phyloP scores from a whole-genome alignment of 1,140 invertebrate genomes.

The Bombus confusus region DNA sequence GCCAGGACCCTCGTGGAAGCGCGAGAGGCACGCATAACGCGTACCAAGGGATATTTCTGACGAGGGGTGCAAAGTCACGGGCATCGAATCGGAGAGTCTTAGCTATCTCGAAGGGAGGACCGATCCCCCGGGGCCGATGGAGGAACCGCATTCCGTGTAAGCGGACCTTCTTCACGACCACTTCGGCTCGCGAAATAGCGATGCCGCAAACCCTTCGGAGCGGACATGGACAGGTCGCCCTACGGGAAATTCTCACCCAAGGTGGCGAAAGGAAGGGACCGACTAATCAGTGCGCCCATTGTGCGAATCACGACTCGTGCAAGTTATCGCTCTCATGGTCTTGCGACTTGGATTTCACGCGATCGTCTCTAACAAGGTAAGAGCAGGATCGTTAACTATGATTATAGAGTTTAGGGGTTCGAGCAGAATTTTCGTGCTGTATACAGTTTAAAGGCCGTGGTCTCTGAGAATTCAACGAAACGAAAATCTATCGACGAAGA shows the following conservation, averaged over 20 bases:
- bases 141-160: conserved; percentile 62
- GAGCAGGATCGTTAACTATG: background rate
- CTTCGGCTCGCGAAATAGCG: conserved; percentile 53
- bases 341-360: background rate
- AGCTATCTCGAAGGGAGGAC: conserved; percentile 50
- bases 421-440: background rate
- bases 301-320: conserved; percentile 24
- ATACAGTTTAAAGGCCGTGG: background rate
- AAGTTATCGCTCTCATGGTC: conserved; percentile 24
- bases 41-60: conserved; percentile 46
- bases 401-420: background rate
- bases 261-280: conserved; percentile 8
- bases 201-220: conserved; percentile 43
- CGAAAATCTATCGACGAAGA: too few relatives aligned
- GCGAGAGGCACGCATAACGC: conserved; percentile 40
- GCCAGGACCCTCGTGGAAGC: conserved; percentile 25
- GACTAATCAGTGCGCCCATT: conserved; percentile 44
- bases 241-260: conserved; percentile 28
- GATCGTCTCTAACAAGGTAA: background rate
- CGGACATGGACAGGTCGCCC: conserved; percentile 13
- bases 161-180: conserved; percentile 52
- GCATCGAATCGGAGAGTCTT: conserved; percentile 26
- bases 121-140: conserved; percentile 60
- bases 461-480: too few relatives aligned
- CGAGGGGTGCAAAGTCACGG: conserved; percentile 59